These are phyloP conservation scores for Trogon surrucura DNA, from an alignment of 2,113 vertebrate genomes.

Conservation along the genomic window DNA sequence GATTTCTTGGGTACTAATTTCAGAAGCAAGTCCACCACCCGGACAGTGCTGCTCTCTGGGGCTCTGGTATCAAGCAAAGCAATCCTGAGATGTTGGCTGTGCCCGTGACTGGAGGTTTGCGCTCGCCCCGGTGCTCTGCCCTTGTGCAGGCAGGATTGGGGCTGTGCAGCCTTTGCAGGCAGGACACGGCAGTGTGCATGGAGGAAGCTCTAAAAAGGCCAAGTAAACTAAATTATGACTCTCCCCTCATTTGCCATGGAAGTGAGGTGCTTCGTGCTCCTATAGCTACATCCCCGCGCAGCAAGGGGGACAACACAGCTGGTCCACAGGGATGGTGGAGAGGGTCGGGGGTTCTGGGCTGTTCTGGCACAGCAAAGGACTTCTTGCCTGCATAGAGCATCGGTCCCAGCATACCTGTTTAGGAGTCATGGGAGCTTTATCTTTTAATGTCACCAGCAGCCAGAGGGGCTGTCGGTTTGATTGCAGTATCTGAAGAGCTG, in stretches of 20 bases:
- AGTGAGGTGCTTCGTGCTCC: background rate
- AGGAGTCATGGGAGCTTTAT: background rate
- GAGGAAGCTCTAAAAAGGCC: background rate
- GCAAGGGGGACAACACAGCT: background rate
- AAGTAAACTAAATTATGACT: background rate
- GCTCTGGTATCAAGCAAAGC: background rate
- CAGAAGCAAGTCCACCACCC: background rate
- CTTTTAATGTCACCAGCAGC: slow-evolving; percentile 11
- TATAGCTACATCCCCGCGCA: accelerated
- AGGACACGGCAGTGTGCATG: accelerated
- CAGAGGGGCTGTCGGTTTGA: slow-evolving; percentile 5
- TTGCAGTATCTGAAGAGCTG: background rate
- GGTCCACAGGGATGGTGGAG: background rate
- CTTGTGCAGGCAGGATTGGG: background rate
- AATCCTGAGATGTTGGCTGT: background rate
- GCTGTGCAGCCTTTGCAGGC: background rate
- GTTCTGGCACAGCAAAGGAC: accelerated
- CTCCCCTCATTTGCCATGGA: background rate
- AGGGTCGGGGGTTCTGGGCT: background rate
- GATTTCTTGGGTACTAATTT: background rate
- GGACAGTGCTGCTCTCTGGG: accelerated
- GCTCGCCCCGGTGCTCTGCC: background rate
- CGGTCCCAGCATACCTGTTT: background rate
- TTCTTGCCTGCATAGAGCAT: background rate
- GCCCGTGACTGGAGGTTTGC: background rate